A percentile compares a stretch with the other conserved stretches of the same genome.
Evolutionary conservation across 2,797 vertebrate genomes (phyloP).

Genomic region (Strix occidentalis): DNA sequence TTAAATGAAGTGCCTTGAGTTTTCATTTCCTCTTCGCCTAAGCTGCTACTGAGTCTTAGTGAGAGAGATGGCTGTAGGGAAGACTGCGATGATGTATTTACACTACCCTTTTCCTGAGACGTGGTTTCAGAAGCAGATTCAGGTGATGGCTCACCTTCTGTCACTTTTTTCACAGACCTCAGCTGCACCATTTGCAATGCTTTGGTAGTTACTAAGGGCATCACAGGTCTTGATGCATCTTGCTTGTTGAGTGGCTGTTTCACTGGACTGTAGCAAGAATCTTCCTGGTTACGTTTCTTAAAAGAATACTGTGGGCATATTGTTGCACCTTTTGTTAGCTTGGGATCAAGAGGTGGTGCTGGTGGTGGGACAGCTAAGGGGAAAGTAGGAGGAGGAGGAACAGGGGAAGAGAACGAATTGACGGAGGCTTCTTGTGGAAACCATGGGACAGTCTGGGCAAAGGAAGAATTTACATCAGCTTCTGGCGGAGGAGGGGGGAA

Average conservation of each 20-base stretch:
- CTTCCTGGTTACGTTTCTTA: constrained; percentile 44
- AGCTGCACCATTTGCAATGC: constrained; percentile 91
- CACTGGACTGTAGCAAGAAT: constrained; percentile 40
- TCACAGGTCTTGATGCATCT: constrained; percentile 66
- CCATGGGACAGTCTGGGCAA: constrained; percentile 70
- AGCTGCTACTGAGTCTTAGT: constrained; percentile 72
- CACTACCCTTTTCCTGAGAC: constrained; percentile 74
- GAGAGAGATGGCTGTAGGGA: constrained; percentile 72
- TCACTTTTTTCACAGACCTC: constrained; percentile 82
- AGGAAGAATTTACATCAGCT: constrained; percentile 67
- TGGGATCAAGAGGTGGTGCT: constrained; percentile 77
- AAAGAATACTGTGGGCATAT: constrained; percentile 63
- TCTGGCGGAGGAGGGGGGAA: constrained; percentile 91
- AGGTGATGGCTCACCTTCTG: constrained; percentile 56
- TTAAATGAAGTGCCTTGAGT: constrained; percentile 75
- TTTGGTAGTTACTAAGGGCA: constrained; percentile 89
- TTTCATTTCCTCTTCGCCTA: constrained; percentile 70
- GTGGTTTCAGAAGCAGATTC: constrained; percentile 50
- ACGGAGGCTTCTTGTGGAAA: constrained; percentile 37
- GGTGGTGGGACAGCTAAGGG: constrained; percentile 69
- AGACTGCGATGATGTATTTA: constrained; percentile 29
- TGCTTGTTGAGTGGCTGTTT: constrained; percentile 65
- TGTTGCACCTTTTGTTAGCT: constrained; percentile 71
- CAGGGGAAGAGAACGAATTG: constrained; percentile 18
- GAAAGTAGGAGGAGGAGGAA: constrained; percentile 59